Percentiles rank a stretch among this genome's conserved stretches.
phyloP scores from a whole-genome alignment of 2,888 invertebrate species.

The Drosophila percnosoma region DNA sequence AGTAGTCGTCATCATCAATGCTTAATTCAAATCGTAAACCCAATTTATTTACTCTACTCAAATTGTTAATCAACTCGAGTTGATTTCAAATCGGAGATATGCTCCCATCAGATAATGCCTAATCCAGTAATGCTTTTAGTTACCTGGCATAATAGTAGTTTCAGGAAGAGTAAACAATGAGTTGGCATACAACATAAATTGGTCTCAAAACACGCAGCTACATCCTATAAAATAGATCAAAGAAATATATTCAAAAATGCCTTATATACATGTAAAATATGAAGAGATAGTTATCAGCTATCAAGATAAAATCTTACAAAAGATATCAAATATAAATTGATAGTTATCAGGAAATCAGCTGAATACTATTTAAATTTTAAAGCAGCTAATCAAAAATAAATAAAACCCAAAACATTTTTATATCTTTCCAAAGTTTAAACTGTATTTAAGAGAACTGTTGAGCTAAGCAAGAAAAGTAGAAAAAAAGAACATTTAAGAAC shows the following conservation, averaged over 20 bases:
- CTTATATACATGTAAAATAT: neutral
- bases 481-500: neutral
- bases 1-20: conserved; percentile 8
- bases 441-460: neutral
- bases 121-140: neutral
- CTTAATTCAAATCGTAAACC: conserved; percentile 32
- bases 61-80: conserved; percentile 1
- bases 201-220: neutral
- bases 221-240: neutral
- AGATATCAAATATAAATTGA: neutral
- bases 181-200: neutral
- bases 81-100: conserved; percentile 5
- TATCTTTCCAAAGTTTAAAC: neutral
- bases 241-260: neutral
- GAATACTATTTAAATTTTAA: neutral
- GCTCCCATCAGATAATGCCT: neutral
- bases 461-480: neutral
- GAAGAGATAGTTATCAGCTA: neutral
- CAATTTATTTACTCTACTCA: conserved; percentile 10
- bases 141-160: neutral
- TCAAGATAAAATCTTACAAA: neutral
- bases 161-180: neutral
- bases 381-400: neutral
- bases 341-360: neutral
- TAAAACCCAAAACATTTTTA: neutral